These are phyloP conservation scores for Ischnura elegans DNA, from an alignment of 2,888 invertebrate genomes.

Conservation along the genomic window DNA sequence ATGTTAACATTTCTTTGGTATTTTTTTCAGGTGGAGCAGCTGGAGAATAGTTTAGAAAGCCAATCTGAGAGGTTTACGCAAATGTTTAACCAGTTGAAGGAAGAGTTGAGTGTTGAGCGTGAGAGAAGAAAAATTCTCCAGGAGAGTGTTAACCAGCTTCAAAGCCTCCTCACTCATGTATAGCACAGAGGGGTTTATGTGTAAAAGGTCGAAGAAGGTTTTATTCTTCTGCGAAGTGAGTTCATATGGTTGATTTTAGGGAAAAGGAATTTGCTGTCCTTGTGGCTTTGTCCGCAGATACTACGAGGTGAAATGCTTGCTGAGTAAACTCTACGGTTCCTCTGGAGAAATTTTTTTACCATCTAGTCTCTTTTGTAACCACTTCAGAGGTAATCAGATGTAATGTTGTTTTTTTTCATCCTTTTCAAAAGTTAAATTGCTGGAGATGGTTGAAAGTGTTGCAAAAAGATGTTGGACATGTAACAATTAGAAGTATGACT, in stretches of 20 bases:
- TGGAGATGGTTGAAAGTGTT: neutral
- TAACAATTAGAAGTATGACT: neutral
- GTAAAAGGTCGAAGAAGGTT: slow-evolving; percentile 14
- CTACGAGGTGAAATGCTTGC: neutral
- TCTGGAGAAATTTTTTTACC: slow-evolving; percentile 8
- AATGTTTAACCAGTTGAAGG: slow-evolving; percentile 83
- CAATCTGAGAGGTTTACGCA: slow-evolving; percentile 81
- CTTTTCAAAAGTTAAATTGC: neutral
- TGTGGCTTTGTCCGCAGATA: slow-evolving; percentile 43
- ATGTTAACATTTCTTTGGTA: too few relatives aligned
- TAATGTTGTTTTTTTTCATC: neutral
- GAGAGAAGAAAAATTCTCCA: slow-evolving; percentile 84
- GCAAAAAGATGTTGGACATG: neutral
- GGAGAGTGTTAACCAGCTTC: slow-evolving; percentile 84
- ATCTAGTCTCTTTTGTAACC: slow-evolving; percentile 43
- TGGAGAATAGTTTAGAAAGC: slow-evolving; percentile 79
- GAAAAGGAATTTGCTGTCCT: slow-evolving; percentile 44
- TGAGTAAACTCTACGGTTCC: slow-evolving; percentile 15
- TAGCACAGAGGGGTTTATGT: slow-evolving; percentile 74
- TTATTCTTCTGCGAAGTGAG: slow-evolving; percentile 24
- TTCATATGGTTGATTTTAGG: neutral
- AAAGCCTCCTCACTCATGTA: slow-evolving; percentile 86
- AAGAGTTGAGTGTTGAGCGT: slow-evolving; percentile 82
- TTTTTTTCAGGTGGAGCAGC: slow-evolving; percentile 36
- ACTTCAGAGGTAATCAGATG: neutral